These are phyloP conservation scores for Chaetura pelagica DNA, from an alignment of 2,113 vertebrate species.

Conservation along the genomic window DNA sequence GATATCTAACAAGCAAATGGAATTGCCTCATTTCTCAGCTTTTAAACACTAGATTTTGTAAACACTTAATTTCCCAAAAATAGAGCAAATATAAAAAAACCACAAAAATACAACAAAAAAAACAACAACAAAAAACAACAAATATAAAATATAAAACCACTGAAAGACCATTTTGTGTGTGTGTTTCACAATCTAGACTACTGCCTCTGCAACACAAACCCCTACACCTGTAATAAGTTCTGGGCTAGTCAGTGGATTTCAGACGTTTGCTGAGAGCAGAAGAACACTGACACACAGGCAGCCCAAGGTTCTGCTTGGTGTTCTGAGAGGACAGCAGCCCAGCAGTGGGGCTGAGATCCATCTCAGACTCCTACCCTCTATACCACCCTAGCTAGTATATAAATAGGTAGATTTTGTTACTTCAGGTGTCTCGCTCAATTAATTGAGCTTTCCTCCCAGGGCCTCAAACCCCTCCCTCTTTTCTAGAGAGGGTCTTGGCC, in stretches of 20 bases:
- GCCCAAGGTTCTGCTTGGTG: neutral
- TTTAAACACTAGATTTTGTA: neutral
- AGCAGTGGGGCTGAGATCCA: neutral
- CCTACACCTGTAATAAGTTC: neutral
- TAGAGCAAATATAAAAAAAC: neutral
- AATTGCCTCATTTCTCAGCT: neutral
- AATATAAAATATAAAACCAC: neutral
- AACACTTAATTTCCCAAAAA: neutral
- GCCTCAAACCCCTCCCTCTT: neutral
- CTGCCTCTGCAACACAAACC: neutral
- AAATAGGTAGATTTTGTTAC: neutral
- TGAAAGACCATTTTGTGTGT: neutral
- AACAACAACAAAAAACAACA: neutral
- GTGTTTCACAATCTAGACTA: neutral
- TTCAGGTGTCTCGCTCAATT: neutral
- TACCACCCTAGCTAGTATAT: neutral
- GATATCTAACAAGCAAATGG: neutral
- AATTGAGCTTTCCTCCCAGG: neutral
- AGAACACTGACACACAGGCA: neutral
- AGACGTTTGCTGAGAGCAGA: neutral
- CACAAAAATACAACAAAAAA: neutral
- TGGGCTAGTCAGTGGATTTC: neutral
- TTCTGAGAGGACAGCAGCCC: neutral
- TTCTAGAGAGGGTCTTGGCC: neutral
- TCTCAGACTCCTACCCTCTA: neutral